Evolutionary conservation across 2,888 invertebrate genomes (phyloP).

Genomic region (Torymus auratus): DNA sequence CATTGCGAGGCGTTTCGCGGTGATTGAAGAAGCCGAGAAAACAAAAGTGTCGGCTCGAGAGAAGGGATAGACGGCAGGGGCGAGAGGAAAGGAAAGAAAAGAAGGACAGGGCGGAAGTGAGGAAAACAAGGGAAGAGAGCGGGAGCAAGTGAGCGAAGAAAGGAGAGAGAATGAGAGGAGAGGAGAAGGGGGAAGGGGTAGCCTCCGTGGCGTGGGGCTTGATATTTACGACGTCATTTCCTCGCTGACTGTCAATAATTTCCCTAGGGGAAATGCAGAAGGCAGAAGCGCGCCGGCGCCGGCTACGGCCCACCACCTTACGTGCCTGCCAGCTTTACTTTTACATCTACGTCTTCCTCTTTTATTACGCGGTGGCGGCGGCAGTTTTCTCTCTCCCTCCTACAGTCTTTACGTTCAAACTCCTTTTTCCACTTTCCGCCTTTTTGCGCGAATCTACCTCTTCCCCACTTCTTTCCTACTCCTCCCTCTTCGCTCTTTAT

Average conservation of each 20-base stretch:
- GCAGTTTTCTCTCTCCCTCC: conserved; percentile 33
- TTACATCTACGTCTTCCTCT: conserved; percentile 58
- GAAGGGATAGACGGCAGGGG: neutral
- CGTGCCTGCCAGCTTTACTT: conserved; percentile 59
- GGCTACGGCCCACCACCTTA: conserved; percentile 62
- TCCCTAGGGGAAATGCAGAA: conserved; percentile 73
- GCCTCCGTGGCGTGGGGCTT: conserved; percentile 69
- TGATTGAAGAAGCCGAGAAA: conserved; percentile 58
- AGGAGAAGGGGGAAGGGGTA: conserved; percentile 61
- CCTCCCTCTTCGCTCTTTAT: conserved; percentile 55
- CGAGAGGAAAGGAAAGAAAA: conserved; percentile 53
- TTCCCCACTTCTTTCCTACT: conserved; percentile 41
- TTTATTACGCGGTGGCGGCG: conserved; percentile 53
- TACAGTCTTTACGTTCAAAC: conserved; percentile 52
- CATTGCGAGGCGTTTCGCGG: conserved; percentile 29
- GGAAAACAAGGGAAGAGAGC: conserved; percentile 25
- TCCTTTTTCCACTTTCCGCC: conserved; percentile 44
- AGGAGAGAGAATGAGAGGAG: conserved; percentile 55
- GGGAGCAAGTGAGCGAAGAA: conserved; percentile 55
- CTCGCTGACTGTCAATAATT: conserved; percentile 76
- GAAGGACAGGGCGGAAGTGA: conserved; percentile 46
- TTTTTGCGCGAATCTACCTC: conserved; percentile 25
- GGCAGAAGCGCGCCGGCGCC: conserved; percentile 56
- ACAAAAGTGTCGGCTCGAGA: conserved; percentile 62
- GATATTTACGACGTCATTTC: conserved; percentile 76